Evolutionary conservation across 2,888 invertebrate species (phyloP), one percentile per base, ranked within the genome.

Genomic region (Dioctria rufipes): DNA sequence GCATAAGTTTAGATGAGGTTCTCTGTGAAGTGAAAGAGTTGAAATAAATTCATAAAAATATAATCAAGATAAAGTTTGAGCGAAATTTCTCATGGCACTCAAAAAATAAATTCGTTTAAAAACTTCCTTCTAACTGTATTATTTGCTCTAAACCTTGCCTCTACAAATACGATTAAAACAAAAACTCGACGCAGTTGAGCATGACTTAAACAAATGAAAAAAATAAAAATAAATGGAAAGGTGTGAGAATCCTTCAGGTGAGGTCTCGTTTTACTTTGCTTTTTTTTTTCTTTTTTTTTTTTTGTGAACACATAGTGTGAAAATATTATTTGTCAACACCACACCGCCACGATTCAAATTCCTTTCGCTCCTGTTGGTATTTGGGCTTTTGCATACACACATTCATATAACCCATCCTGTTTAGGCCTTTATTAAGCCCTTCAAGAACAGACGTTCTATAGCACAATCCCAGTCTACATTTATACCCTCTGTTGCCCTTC

Each of bases 351-450:
- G 40, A 39, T 39, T 40, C 73, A 42, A 58, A 73, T 39, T 73
- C 73, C 73, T 73, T 73, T 58, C 73, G 73, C 42, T 73, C 42
- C 42, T 42, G 58, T n/a, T 69, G 73, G 60, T 58, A 58, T 73
- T 73, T 25, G 25, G 25, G 60, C 58, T 58, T 58, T 54, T 58
- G 9, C 58, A 43, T 60, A 73, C 25, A 73, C 25, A 25, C 25
- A 25, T 73, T 42, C 60, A 42, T 9, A 73, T n/a, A 37, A 58
- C 25, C 54, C 43, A 40, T 73, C 63, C 66, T 60, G 25, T 65
- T 65, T 66, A 73, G 58, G 73, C 79, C 61, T 73, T 79, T 81
- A 81, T 81, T 81, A 81, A 81, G 54, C 79, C 71, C 81, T 81
- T 79, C 66, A 11, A 58, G 25, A 65, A 37, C 78, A 73, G 73